These are phyloP conservation scores for Balaeniceps rex DNA, from an alignment of 2,113 vertebrate species.

Conservation along the genomic window DNA sequence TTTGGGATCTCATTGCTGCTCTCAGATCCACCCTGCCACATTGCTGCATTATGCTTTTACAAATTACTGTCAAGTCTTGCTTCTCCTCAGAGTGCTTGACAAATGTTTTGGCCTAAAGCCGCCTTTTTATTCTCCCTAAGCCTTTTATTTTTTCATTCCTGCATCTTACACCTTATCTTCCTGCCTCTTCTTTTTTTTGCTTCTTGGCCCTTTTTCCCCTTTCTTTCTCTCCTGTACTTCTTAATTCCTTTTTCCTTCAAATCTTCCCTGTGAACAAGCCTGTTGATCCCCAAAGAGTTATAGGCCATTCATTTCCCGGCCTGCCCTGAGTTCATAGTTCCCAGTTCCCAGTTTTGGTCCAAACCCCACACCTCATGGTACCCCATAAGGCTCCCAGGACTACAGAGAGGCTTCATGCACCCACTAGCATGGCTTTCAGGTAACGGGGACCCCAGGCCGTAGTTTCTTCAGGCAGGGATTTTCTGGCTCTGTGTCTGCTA, in stretches of 20 bases:
- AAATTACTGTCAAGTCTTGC: background rate
- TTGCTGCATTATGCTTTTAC: background rate
- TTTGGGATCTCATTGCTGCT: background rate
- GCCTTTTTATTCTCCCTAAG: background rate
- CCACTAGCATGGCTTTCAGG: background rate
- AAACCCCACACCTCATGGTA: background rate
- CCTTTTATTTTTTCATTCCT: background rate
- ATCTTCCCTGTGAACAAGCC: background rate
- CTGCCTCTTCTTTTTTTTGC: background rate
- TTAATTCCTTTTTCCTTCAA: background rate
- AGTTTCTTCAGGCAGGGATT: background rate
- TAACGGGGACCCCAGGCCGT: fast-evolving
- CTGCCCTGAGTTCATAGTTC: background rate
- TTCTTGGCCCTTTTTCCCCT: background rate
- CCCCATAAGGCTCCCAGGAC: background rate
- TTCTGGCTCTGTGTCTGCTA: background rate
- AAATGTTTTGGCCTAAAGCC: background rate
- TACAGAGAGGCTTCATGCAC: fast-evolving
- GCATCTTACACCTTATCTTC: background rate
- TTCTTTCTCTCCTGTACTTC: background rate
- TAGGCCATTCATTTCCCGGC: background rate
- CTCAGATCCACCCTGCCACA: background rate
- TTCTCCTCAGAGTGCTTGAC: background rate
- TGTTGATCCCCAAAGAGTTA: background rate
- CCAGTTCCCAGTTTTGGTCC: background rate